Evolutionary conservation across 2,113 vertebrate species (phyloP).

Genomic region (Sphaerodactylus townsendi): DNA sequence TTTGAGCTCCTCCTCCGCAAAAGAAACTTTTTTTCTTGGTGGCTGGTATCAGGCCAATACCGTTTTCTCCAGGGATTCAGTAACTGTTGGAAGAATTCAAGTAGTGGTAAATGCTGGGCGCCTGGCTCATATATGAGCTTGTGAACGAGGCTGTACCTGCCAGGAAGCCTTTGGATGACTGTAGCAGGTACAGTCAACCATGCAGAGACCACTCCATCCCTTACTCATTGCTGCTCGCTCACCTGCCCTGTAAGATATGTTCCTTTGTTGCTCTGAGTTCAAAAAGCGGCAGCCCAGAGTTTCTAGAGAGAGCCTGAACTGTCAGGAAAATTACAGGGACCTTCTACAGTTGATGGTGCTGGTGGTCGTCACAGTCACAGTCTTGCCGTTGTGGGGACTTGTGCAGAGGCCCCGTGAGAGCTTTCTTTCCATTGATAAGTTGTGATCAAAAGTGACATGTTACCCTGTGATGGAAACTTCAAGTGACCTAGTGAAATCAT

Average conservation of each 20-base stretch:
- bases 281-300: too few relatives aligned
- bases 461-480: background rate
- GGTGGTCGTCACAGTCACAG: too few relatives aligned
- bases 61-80: background rate
- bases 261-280: too few relatives aligned
- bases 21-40: too few relatives aligned
- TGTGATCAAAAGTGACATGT: background rate
- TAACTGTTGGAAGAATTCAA: background rate
- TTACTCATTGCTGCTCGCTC: background rate
- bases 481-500: background rate
- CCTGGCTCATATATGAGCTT: background rate
- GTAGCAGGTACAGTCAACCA: background rate
- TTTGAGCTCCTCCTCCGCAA: background rate
- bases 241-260: background rate
- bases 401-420: too few relatives aligned
- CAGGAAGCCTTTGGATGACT: background rate
- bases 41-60: background rate
- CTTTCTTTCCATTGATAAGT: background rate
- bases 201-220: background rate
- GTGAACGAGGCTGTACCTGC: background rate
- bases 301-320: too few relatives aligned
- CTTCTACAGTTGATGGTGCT: background rate
- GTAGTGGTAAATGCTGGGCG: background rate
- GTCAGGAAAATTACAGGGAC: background rate
- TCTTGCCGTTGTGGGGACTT: too few relatives aligned